Evolutionary conservation across 2,797 vertebrate species (phyloP).

Genomic region (Rhabdophis nuchalis): DNA sequence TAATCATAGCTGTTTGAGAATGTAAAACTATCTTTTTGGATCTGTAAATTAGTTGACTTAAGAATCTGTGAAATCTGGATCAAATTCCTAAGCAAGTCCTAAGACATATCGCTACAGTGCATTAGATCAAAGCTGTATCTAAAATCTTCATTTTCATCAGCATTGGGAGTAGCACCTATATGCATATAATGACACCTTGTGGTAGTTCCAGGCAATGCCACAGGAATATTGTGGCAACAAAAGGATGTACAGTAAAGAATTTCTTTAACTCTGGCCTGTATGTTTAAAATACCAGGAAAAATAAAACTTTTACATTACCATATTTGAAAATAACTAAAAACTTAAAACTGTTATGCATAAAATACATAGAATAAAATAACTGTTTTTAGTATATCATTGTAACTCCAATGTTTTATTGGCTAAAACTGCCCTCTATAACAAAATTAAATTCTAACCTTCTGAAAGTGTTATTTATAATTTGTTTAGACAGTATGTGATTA

Average conservation of each 20-base stretch:
- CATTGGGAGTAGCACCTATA: not conserved
- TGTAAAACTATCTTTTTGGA: not conserved
- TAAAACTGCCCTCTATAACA: not conserved
- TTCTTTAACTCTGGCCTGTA: not conserved
- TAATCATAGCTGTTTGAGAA: not conserved
- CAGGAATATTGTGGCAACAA: not conserved
- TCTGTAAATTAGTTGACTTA: not conserved
- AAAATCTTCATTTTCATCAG: not conserved
- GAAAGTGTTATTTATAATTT: not conserved
- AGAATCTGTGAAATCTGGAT: not conserved
- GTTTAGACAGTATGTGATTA: not conserved
- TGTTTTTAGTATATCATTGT: not conserved
- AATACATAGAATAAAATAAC: not conserved
- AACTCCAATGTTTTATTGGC: not conserved
- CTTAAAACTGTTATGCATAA: not conserved
- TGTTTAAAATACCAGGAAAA: not conserved
- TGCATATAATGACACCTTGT: constrained; percentile 21
- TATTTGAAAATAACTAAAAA: not conserved
- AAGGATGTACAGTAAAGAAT: not conserved
- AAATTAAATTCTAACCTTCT: not conserved
- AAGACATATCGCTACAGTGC: not conserved
- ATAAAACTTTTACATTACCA: not conserved
- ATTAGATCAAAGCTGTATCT: not conserved
- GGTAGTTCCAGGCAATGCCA: not conserved
- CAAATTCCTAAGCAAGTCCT: not conserved